Evolutionary conservation across 2,797 vertebrate genomes (phyloP).

Genomic region (Muraenolepis orangiensis): DNA sequence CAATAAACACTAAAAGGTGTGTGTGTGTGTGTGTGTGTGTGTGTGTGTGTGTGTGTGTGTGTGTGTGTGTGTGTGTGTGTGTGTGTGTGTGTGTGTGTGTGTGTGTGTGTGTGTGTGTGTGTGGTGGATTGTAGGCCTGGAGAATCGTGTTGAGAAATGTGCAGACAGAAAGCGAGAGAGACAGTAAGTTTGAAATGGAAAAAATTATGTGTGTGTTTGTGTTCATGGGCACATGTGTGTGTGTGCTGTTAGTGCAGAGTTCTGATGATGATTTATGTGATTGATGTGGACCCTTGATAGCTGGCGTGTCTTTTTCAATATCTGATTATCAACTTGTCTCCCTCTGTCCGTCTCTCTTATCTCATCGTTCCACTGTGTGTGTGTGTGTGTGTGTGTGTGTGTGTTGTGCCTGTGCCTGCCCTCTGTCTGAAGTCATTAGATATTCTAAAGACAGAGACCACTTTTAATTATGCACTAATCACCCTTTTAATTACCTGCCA

Average conservation of each 20-base stretch:
- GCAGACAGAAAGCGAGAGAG: constrained; percentile 10
- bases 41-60: neutral
- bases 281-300: constrained; percentile 44
- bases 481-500: constrained; percentile 71
- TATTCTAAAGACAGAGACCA: constrained; percentile 66
- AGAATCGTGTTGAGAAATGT: neutral
- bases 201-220: neutral
- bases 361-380: neutral
- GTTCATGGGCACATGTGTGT: constrained; percentile 10
- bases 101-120: constrained; percentile 6
- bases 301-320: constrained; percentile 31
- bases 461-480: constrained; percentile 71
- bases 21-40: no score
- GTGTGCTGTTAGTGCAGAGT: constrained; percentile 5
- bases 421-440: constrained; percentile 60
- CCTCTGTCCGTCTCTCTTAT: constrained; percentile 16
- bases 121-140: neutral
- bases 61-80: no score
- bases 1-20: no score
- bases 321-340: constrained; percentile 30
- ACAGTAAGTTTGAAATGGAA: no score
- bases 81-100: constrained; percentile 3
- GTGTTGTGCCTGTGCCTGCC: constrained; percentile 23
- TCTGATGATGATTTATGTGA: constrained; percentile 52
- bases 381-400: neutral